phyloP scores from a whole-genome alignment of 2,113 vertebrate species.

The Microcebus griseorufus region DNA sequence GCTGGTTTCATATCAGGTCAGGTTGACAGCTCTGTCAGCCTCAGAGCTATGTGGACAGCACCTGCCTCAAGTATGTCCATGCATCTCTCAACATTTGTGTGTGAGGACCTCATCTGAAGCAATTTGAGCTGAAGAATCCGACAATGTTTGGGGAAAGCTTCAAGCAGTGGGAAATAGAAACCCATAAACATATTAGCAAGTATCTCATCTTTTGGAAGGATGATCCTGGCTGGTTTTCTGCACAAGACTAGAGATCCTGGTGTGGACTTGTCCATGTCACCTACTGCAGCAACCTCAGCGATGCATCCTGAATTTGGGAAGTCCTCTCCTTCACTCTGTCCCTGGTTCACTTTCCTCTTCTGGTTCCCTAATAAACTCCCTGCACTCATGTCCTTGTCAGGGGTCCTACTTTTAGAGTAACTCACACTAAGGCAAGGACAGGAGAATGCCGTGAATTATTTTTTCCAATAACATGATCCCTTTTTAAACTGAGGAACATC shows the following conservation, averaged over 20 bases:
- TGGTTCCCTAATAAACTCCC: too few relatives aligned
- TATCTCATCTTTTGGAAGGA: neutral
- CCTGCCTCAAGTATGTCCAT: neutral
- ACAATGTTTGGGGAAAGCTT: neutral
- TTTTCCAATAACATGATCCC: neutral
- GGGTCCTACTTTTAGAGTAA: neutral
- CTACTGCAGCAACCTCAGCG: too few relatives aligned
- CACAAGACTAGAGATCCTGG: neutral
- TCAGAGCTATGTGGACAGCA: neutral
- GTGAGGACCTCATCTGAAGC: neutral
- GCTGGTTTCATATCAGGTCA: too few relatives aligned
- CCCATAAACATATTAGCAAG: neutral
- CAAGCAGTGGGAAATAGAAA: neutral
- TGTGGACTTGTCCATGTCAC: neutral
- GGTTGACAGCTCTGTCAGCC: too few relatives aligned
- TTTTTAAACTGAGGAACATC: neutral
- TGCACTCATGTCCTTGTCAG: too few relatives aligned
- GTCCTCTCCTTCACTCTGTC: neutral
- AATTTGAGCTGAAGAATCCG: neutral
- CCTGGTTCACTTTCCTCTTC: too few relatives aligned
- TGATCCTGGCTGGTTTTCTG: neutral
- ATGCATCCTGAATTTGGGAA: neutral
- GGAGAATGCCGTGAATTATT: neutral
- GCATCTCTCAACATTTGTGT: neutral
- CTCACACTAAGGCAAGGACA: too few relatives aligned